Evolutionary conservation across 2,797 vertebrate species (phyloP).

Genomic region (Peromyscus eremicus): DNA sequence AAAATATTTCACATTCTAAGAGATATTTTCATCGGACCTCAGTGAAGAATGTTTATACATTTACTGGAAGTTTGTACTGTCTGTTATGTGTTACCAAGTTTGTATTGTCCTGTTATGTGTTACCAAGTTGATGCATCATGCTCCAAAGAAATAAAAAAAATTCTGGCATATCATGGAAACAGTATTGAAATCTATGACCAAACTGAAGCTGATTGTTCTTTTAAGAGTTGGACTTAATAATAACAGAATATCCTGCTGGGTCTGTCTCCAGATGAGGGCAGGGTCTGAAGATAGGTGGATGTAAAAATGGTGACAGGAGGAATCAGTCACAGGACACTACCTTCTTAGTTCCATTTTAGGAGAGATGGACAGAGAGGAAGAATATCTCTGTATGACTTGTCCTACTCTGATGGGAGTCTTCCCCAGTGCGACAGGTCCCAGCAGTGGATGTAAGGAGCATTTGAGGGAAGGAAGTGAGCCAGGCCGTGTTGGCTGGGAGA

Average conservation of each 20-base stretch:
- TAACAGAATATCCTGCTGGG: background rate
- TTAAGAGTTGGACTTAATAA: background rate
- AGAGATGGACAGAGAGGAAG: too few species aligned
- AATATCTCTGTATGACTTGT: too few species aligned
- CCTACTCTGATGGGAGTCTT: too few species aligned
- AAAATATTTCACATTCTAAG: background rate
- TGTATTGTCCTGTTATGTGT: background rate
- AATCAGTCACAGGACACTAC: too few species aligned
- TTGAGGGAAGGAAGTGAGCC: too few species aligned
- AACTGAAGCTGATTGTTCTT: conserved; percentile 4
- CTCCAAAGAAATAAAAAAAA: conserved; percentile 31
- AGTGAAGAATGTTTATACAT: conserved; percentile 4
- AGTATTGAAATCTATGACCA: background rate
- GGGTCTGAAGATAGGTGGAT: too few species aligned
- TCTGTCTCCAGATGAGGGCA: too few species aligned
- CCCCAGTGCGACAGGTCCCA: too few species aligned
- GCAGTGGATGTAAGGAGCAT: too few species aligned
- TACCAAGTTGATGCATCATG: background rate
- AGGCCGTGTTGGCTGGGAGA: too few species aligned
- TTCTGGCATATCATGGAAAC: background rate
- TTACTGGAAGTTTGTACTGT: background rate
- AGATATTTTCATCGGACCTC: background rate
- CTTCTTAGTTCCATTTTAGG: too few species aligned
- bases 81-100: background rate
- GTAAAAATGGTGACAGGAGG: too few species aligned